phyloP scores from a whole-genome alignment of 2,888 invertebrate species.

The Dyspetes luteomarginatus region DNA sequence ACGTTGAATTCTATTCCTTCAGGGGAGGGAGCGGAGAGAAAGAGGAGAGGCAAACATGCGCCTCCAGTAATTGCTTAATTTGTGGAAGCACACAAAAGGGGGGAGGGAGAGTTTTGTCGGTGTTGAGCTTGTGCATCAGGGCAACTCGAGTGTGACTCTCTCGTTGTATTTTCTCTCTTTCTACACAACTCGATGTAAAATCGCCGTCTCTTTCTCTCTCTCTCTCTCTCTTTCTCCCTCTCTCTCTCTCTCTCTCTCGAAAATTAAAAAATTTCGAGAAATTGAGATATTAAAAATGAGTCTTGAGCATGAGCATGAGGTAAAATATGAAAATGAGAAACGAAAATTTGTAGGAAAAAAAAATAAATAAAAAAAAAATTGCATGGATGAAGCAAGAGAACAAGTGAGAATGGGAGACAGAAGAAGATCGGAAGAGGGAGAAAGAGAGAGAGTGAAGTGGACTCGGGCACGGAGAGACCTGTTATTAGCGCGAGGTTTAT shows the following conservation, averaged over 20 bases:
- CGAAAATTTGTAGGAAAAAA: conserved; percentile 31
- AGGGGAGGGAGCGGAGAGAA: background rate
- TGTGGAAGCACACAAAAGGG: conserved; percentile 78
- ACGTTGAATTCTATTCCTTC: conserved; percentile 50
- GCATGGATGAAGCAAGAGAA: conserved; percentile 38
- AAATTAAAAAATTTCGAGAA: conserved; percentile 27
- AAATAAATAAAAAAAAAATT: conserved; percentile 26
- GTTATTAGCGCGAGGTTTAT: conserved; percentile 83
- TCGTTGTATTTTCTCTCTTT: background rate
- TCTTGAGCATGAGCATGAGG: conserved; percentile 1
- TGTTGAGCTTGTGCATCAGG: conserved; percentile 45
- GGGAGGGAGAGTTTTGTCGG: conserved; percentile 55
- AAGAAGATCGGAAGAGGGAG: conserved; percentile 26
- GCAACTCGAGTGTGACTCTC: conserved; percentile 53
- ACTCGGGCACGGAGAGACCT: conserved; percentile 78
- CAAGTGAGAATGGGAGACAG: background rate
- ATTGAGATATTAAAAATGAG: conserved; percentile 70
- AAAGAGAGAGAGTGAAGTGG: conserved; percentile 72
- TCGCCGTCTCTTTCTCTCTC: too few relatives aligned
- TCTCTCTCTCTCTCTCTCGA: conserved; percentile 19
- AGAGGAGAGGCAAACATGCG: conserved; percentile 67
- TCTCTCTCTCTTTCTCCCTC: background rate
- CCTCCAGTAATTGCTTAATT: conserved; percentile 82
- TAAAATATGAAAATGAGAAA: conserved; percentile 13
- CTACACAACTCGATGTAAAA: too few relatives aligned